Base-by-base conservation (phyloP, 2,888 invertebrate species). In the Megalurothrips usitatus region DNA sequence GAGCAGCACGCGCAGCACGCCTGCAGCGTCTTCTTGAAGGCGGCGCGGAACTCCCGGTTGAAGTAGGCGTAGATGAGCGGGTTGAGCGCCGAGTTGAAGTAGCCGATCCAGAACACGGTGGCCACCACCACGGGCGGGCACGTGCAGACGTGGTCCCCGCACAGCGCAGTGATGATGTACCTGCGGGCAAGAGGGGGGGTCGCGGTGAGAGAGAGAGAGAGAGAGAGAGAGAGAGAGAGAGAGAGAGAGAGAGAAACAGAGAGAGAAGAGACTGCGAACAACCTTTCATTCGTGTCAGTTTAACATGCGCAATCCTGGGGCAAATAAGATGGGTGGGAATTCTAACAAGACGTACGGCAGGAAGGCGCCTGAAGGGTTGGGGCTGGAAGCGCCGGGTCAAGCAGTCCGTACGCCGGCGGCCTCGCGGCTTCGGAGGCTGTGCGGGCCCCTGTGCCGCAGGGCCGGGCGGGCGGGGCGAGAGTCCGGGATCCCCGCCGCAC, bases 11-110 rank as follows among this genome's bases (percentile, higher is more conserved):
- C 90, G 89, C 94, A 93, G 86, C 94, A 93, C 82, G 92, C 92
- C 84, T 92, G 92, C 85, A 96, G 88, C 17, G 96, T 96, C 88
- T 95, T 95, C 88, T 95, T 93, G 89, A 98, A 98, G 14, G 98
- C 98, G 81, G 94, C 94, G 84, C 98, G 91, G 88, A 99, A 98
- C 88, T 99, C 98, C 81, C 97, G 91, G 88, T 98, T 98, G 90
- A 98, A 98, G 89, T 97, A 97, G 68, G 98, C 98, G 89, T 97
- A 98, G 87, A 98, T 97, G 84, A 98, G 92, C 4, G 98, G 98
- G 88, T 99, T 99, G 81, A 98, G 91, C 34, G 97, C 96, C 17
- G 97, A 97, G 89, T 98, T 98, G 89, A 97, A 96, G 90, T 99
- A 99, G 52, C 98, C 98, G 82, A 98, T 94, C 98, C 98, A 98